These are phyloP conservation scores for Sapayoa aenigma DNA, from an alignment of 2,113 vertebrate genomes.

Conservation along the genomic window DNA sequence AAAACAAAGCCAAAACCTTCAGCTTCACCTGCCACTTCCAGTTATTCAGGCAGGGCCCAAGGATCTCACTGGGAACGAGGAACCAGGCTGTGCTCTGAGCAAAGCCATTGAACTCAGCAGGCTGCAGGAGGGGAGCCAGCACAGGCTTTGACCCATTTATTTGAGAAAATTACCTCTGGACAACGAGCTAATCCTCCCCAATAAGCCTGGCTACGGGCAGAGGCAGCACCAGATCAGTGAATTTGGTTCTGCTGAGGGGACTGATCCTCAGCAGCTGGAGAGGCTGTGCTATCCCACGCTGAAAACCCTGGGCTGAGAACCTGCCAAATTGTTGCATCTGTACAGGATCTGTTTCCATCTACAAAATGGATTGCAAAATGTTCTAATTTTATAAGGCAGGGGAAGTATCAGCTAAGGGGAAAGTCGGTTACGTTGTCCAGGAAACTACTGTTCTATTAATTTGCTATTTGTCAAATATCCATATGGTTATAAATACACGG, in stretches of 20 bases:
- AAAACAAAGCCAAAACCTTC: constrained; percentile 58
- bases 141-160: constrained; percentile 54
- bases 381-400: not conserved
- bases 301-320: not conserved
- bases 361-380: not conserved
- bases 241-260: constrained; percentile 26
- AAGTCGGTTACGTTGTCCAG: not conserved
- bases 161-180: constrained; percentile 62
- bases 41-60: constrained; percentile 27
- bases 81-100: not conserved
- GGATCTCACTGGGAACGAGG: constrained; percentile 1
- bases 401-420: not conserved
- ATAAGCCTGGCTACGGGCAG: constrained; percentile 6
- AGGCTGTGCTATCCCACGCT: constrained; percentile 6
- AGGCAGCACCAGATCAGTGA: constrained; percentile 40
- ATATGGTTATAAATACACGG: accelerated
- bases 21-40: constrained; percentile 60
- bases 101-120: constrained; percentile 41
- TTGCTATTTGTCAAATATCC: not conserved
- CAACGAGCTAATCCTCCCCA: constrained; percentile 48
- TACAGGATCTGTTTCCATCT: not conserved
- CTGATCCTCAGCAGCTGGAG: constrained; percentile 53
- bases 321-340: constrained; percentile 27
- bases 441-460: not conserved
- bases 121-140: constrained; percentile 55